Evolutionary conservation across 2,797 vertebrate species (phyloP).

Genomic region (Limnodromus scolopaceus): DNA sequence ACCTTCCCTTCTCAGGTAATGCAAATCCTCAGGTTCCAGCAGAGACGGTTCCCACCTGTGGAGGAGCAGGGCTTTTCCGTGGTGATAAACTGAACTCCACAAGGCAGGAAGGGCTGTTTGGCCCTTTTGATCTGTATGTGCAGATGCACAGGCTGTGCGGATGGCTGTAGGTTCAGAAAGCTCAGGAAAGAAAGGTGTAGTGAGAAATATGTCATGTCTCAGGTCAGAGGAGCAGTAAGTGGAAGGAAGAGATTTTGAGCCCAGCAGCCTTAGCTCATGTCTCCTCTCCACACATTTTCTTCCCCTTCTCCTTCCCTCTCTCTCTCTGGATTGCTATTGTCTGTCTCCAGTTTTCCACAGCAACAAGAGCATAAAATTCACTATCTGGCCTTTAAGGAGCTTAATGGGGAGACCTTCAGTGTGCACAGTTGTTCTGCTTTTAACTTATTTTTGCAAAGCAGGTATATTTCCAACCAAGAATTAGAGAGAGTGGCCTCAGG

Average conservation of each 20-base stretch:
- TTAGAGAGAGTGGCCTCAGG: slow-evolving; percentile 79
- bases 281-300: not conserved
- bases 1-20: not conserved
- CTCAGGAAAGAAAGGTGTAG: not conserved
- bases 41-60: not conserved
- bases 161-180: not conserved
- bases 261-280: not conserved
- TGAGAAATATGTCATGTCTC: not conserved
- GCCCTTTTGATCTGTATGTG: not conserved
- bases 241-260: not conserved
- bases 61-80: not conserved
- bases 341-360: slow-evolving; percentile 5
- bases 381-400: slow-evolving; percentile 59
- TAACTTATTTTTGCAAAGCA: slow-evolving; percentile 80
- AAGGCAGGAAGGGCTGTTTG: not conserved
- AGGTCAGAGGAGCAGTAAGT: not conserved
- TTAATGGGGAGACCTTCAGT: slow-evolving; percentile 67
- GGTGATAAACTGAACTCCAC: not conserved
- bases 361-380: slow-evolving; percentile 30
- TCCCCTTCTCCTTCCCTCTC: not conserved
- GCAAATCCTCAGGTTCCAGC: not conserved
- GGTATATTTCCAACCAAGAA: slow-evolving; percentile 79
- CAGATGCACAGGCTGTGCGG: not conserved
- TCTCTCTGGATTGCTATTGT: not conserved
- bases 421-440: slow-evolving; percentile 72